A percentile compares a stretch with the other conserved stretches of the same genome.
These are phyloP conservation scores for Spilosoma lubricipeda DNA, from an alignment of 2,888 invertebrate genomes.

Conservation along the genomic window DNA sequence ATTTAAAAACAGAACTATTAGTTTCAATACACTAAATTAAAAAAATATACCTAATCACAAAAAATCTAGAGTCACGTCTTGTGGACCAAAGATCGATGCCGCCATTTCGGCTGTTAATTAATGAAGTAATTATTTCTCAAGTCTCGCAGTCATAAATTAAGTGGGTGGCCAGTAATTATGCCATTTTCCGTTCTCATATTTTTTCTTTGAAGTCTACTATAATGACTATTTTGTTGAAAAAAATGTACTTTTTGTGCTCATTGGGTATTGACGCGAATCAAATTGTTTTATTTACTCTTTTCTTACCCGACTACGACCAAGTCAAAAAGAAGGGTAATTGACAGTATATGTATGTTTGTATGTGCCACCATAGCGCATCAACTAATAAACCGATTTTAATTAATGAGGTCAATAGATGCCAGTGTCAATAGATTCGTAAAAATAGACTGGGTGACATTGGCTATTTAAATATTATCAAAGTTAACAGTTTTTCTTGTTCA, in stretches of 20 bases:
- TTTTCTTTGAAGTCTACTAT: neutral
- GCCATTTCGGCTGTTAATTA: slow-evolving; percentile 51
- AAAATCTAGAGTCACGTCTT: slow-evolving; percentile 2
- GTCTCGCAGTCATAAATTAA: slow-evolving; percentile 57
- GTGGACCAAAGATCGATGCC: slow-evolving; percentile 32
- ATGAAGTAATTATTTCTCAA: slow-evolving; percentile 57
- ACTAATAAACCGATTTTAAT: no score
- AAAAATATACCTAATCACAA: neutral
- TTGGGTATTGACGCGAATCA: neutral
- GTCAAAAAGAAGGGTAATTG: no score
- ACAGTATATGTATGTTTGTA: no score
- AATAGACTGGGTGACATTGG: no score
- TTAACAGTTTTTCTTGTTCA: no score
- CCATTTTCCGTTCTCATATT: neutral
- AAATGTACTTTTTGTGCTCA: neutral
- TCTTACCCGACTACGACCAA: neutral
- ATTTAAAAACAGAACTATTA: no score
- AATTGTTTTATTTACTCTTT: neutral
- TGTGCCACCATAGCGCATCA: no score
- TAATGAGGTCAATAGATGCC: no score
- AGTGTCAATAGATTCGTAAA: no score
- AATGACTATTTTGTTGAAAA: neutral
- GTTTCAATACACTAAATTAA: neutral
- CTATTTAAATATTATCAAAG: no score
- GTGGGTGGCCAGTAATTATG: slow-evolving; percentile 32